Conservation (phyloP, 2,888 invertebrate species). For the Anticlea derivata region DNA sequence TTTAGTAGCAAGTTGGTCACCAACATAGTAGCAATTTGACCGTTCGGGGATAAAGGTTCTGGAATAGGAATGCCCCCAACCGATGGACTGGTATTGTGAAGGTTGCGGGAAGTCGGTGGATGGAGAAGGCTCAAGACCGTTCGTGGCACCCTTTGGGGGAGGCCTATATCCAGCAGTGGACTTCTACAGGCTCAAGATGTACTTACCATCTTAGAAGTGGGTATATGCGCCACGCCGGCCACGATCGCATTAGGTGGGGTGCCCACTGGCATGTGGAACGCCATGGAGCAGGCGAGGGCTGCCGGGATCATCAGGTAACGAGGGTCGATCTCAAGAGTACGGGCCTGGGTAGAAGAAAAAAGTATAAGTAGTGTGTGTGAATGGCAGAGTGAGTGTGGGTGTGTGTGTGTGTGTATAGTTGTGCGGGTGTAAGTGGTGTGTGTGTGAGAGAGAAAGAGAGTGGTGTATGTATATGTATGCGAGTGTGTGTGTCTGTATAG, state of each 20-base stretch:
- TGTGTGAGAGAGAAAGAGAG: too few relatives aligned
- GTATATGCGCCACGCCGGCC: constrained; percentile 91
- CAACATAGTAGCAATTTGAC: too few relatives aligned
- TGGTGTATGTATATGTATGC: not conserved
- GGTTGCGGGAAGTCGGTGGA: too few relatives aligned
- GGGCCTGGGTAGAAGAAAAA: constrained; percentile 78
- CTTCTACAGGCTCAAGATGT: too few relatives aligned
- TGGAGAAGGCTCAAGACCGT: too few relatives aligned
- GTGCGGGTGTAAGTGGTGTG: too few relatives aligned
- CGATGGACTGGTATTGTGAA: too few relatives aligned
- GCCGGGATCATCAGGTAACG: constrained; percentile 95
- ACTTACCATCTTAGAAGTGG: constrained; percentile 89
- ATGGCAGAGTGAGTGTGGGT: not conserved
- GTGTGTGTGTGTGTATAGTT: not conserved
- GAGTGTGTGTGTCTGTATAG: too few relatives aligned
- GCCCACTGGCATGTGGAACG: constrained; percentile 96
- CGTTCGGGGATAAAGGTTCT: too few relatives aligned
- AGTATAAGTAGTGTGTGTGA: not conserved
- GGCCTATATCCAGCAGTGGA: not conserved
- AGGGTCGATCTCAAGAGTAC: constrained; percentile 90
- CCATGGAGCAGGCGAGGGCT: constrained; percentile 94
- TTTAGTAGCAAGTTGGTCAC: too few relatives aligned
- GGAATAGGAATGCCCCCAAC: too few relatives aligned
- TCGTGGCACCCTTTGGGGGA: too few relatives aligned
- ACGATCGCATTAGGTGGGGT: constrained; percentile 98